Evolutionary conservation across 2,888 invertebrate species (phyloP).

Genomic region (Pachycephus smyrnensis): DNA sequence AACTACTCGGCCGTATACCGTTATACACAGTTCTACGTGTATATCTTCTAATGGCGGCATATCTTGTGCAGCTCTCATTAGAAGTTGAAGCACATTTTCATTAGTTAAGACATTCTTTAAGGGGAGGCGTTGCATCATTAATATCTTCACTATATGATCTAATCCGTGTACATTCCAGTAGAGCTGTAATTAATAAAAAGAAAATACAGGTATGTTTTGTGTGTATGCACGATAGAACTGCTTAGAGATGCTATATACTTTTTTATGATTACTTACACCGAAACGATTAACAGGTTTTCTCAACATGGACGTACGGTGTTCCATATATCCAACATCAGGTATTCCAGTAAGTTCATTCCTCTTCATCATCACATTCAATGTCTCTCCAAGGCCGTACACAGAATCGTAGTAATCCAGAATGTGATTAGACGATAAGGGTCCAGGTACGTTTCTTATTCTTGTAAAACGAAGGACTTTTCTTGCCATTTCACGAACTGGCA

Average conservation of each 20-base stretch:
- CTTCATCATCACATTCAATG: conserved; percentile 50
- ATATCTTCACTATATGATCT: conserved; percentile 25
- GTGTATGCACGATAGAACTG: no score
- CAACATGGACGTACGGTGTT: conserved; percentile 38
- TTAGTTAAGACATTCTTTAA: conserved; percentile 22
- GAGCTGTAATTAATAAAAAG: conserved; percentile 33
- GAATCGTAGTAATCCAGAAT: conserved; percentile 64
- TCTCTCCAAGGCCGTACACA: conserved; percentile 64
- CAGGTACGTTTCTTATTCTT: conserved; percentile 44
- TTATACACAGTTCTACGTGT: conserved; percentile 41
- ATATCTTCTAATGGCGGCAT: conserved; percentile 30
- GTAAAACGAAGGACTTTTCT: conserved; percentile 60
- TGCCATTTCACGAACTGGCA: conserved; percentile 50
- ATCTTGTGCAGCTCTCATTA: conserved; percentile 32
- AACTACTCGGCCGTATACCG: conserved; percentile 36
- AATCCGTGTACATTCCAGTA: conserved; percentile 37
- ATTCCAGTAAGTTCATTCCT: conserved; percentile 56
- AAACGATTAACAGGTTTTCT: conserved; percentile 35
- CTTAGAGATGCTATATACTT: no score
- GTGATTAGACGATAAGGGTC: conserved; percentile 52
- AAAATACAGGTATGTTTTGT: not conserved
- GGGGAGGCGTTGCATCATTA: not conserved
- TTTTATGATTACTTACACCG: conserved; percentile 17
- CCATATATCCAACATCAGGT: conserved; percentile 52
- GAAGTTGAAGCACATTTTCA: conserved; percentile 35